Evolutionary conservation across 2,113 vertebrate genomes (phyloP), one percentile per base, ranked within the genome.

Genomic region (Saccopteryx leptura): DNA sequence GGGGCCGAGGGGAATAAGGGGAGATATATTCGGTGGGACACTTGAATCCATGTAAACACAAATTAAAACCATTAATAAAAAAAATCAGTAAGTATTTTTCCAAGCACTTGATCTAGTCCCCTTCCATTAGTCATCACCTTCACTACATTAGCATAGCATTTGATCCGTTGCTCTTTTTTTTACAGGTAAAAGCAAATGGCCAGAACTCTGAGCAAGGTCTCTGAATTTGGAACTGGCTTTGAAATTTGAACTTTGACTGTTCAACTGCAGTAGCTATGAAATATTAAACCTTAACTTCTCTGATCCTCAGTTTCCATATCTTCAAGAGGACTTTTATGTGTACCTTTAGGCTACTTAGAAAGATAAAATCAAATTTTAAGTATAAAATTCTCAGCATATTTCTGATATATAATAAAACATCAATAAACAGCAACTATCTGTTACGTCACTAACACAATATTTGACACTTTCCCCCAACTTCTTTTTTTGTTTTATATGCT

Each of bases 191-290:
- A 90, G 60, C 52, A 93, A 63, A 23, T 65, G 18, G 6, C 15
- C 60, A 80, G 72, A 54, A 31, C n/a, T 85, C 54, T 26, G 24
- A 74, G 4, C 31, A 56, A 54, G 21, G 4, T 79, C 33, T 82
- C 60, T 86, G 31, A 90, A 81, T 90, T 90, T 21, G 39, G 50
- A 81, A 65, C 11, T 58, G 31, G 33, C 52, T 96, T 94, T 92
- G 74, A 60, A 80, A 18, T 66, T 69, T 7, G 74, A 60, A 80
- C 23, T 66, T 69, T 7, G 15, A 12, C 4, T 69, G 31, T 71
- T 85, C 85, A 58, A n/a, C 14, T 92, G 80, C 79, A 66, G 39
- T 84, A 69, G 60, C 14, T 66, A 46, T 75, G 39, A 71, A 66
- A 94, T 92, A n/a, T 80, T 69, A 75, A 90, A 78, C 90, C 31